These are phyloP conservation scores for Merops nubicus DNA, from an alignment of 2,113 vertebrate species.

Conservation along the genomic window DNA sequence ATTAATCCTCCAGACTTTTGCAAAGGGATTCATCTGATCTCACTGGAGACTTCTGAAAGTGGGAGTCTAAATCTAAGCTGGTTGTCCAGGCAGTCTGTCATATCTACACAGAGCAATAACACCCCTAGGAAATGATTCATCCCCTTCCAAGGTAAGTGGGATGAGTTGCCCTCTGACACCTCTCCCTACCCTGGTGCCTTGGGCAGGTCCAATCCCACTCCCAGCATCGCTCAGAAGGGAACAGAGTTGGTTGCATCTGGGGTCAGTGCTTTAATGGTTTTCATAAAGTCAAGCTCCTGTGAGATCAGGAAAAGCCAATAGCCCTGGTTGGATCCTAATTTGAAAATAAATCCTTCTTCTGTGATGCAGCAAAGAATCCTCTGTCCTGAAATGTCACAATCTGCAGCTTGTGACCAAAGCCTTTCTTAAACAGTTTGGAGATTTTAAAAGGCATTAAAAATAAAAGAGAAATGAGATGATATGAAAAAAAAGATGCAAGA, in stretches of 20 bases:
- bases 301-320: background rate
- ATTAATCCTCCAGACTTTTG: background rate
- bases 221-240: background rate
- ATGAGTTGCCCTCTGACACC: background rate
- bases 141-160: background rate
- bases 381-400: background rate
- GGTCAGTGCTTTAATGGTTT: background rate
- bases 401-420: background rate
- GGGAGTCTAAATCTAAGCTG: background rate
- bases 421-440: background rate
- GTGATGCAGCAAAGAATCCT: background rate
- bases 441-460: constrained; percentile 24
- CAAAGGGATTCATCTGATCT: background rate
- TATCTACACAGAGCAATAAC: background rate
- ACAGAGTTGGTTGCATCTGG: rapidly evolving
- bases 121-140: background rate
- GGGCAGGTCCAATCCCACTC: background rate
- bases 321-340: background rate
- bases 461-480: background rate
- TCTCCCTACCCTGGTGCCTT: background rate
- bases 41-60: background rate
- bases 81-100: background rate
- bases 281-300: background rate
- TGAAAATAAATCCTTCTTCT: constrained; percentile 5
- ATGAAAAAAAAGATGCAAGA: background rate